phyloP scores from a whole-genome alignment of 1,140 invertebrate genomes.

The Trichomalopsis sarcophagae region DNA sequence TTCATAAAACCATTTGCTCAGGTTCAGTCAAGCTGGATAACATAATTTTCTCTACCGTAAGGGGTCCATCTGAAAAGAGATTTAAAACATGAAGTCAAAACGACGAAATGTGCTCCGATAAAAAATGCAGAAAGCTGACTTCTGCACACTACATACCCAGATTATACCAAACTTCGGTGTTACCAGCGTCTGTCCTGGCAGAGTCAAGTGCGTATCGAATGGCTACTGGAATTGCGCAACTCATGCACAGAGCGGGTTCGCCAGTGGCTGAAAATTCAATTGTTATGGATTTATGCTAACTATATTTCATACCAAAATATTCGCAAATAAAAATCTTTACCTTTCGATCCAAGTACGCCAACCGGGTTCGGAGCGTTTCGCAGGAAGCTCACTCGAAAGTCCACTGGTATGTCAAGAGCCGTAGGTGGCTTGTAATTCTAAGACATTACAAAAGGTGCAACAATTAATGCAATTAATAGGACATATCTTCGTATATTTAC shows the following conservation, averaged over 20 bases:
- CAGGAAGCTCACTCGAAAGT: slow-evolving; percentile 85
- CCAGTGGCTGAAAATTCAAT: slow-evolving; percentile 78
- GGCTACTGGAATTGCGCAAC: slow-evolving; percentile 80
- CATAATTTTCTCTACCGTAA: background rate
- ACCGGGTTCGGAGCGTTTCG: slow-evolving; percentile 81
- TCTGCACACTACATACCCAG: slow-evolving; percentile 56
- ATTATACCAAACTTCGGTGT: slow-evolving; percentile 63
- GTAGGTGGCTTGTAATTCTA: slow-evolving; percentile 88
- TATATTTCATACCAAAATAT: background rate
- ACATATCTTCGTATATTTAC: too few relatives aligned
- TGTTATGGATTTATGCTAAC: background rate
- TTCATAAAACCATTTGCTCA: background rate
- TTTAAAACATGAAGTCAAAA: background rate
- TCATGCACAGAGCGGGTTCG: slow-evolving; percentile 86
- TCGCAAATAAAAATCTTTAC: slow-evolving; percentile 70
- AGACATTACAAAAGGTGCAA: slow-evolving; percentile 4
- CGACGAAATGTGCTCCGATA: too few relatives aligned
- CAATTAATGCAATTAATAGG: background rate
- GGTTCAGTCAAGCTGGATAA: background rate
- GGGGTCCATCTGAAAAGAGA: background rate
- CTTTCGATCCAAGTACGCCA: slow-evolving; percentile 87
- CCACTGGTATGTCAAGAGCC: slow-evolving; percentile 88
- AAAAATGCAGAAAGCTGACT: too few relatives aligned
- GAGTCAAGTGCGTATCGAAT: slow-evolving; percentile 83
- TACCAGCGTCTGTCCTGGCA: slow-evolving; percentile 77